Percentiles rank a stretch among this genome's conserved stretches.
phyloP scores from a whole-genome alignment of 2,888 invertebrate genomes.

The Microctonus brassicae region DNA sequence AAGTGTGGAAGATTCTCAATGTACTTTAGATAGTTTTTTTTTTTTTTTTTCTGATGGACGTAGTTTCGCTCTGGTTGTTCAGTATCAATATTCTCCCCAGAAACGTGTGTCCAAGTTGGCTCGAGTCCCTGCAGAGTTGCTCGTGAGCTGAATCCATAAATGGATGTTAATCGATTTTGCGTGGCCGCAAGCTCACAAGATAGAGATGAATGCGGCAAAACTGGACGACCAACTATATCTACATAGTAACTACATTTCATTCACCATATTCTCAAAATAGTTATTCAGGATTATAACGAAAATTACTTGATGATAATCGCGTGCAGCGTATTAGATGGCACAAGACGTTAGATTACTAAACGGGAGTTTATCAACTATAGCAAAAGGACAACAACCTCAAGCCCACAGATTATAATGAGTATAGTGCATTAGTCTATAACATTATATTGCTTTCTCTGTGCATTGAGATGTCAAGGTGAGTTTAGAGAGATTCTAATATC shows the following conservation, averaged over 20 bases:
- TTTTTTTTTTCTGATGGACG: neutral
- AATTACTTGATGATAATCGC: neutral
- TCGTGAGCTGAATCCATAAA: slow-evolving; percentile 42
- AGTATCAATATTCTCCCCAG: slow-evolving; percentile 32
- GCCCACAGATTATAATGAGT: too few relatives aligned
- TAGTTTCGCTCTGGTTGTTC: slow-evolving; percentile 2
- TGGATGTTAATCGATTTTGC: slow-evolving; percentile 39
- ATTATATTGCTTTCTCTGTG: too few relatives aligned
- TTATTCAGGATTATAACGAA: neutral
- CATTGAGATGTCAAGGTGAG: too few relatives aligned
- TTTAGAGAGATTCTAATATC: too few relatives aligned
- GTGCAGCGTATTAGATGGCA: too few relatives aligned
- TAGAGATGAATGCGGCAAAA: neutral
- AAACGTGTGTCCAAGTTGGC: slow-evolving; percentile 20
- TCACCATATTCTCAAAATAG: neutral
- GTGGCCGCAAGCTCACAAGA: neutral
- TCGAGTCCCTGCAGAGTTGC: neutral
- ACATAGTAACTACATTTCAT: neutral
- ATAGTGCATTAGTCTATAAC: too few relatives aligned
- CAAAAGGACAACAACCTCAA: too few relatives aligned
- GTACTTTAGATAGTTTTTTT: slow-evolving; percentile 7
- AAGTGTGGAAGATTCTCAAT: slow-evolving; percentile 1
- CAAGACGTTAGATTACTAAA: slow-evolving; percentile 46
- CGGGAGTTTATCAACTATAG: slow-evolving; percentile 35
- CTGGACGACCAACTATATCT: neutral